These are phyloP conservation scores for Coelinius sp. DNA, from an alignment of 2,888 invertebrate genomes.

Conservation along the genomic window DNA sequence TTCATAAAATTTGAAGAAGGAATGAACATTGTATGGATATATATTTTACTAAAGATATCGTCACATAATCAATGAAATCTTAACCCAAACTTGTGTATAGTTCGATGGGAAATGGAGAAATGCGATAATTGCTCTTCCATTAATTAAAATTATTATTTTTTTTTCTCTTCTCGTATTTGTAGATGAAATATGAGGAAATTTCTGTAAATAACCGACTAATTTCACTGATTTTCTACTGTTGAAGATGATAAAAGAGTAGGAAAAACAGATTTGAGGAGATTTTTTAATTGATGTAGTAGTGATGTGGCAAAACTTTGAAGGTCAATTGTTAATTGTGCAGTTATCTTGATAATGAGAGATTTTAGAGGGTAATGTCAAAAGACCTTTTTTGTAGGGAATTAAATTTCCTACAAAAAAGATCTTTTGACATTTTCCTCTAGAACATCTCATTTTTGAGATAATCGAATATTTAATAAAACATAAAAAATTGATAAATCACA, in stretches of 20 bases:
- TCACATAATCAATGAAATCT: background rate
- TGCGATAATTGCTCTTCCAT: constrained; percentile 42
- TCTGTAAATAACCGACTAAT: constrained; percentile 44
- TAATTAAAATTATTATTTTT: constrained; percentile 30
- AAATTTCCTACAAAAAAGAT: too few relatives aligned
- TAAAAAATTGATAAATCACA: too few relatives aligned
- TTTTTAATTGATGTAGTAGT: too few relatives aligned
- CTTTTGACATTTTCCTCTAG: too few relatives aligned
- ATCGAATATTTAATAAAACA: too few relatives aligned
- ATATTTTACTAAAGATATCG: background rate
- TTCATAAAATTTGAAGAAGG: background rate
- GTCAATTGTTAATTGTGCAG: too few relatives aligned
- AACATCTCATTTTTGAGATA: too few relatives aligned
- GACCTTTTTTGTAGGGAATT: too few relatives aligned
- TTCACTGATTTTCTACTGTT: background rate
- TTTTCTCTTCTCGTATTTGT: constrained; percentile 37
- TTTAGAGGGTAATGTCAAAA: too few relatives aligned
- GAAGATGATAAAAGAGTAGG: background rate
- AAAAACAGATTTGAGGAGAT: background rate
- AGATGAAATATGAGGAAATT: constrained; percentile 40
- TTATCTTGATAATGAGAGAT: too few relatives aligned
- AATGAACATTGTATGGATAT: too few relatives aligned
- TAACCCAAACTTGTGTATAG: background rate
- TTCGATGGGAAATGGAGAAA: background rate
- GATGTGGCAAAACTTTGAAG: too few relatives aligned